These are phyloP conservation scores for Drosophila parvula DNA, from an alignment of 1,140 invertebrate species.

Conservation along the genomic window DNA sequence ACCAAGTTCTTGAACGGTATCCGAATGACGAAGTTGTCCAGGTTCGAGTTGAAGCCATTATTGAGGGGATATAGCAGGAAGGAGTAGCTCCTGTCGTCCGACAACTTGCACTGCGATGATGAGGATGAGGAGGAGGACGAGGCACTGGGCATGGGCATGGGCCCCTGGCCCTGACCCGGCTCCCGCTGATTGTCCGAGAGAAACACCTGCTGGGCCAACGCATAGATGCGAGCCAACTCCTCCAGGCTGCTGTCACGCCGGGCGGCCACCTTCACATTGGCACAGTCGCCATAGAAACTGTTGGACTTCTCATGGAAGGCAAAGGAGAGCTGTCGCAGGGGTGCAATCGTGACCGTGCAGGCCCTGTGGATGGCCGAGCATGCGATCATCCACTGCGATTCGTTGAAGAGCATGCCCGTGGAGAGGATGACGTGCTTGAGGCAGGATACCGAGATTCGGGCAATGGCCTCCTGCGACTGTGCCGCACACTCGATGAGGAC, in stretches of 20 bases:
- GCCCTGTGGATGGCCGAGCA: constrained; percentile 91
- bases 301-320: constrained; percentile 95
- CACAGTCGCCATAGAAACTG: constrained; percentile 96
- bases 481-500: constrained; percentile 96
- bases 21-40: constrained; percentile 91
- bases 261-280: constrained; percentile 96
- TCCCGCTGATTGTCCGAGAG: constrained; percentile 85
- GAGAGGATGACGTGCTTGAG: constrained; percentile 94
- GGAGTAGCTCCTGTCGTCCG: constrained; percentile 93
- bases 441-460: constrained; percentile 95
- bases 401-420: constrained; percentile 91
- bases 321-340: constrained; percentile 92
- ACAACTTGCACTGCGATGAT: constrained; percentile 73
- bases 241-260: constrained; percentile 92
- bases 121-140: background rate
- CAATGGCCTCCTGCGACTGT: constrained; percentile 93
- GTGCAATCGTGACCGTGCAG: constrained; percentile 92
- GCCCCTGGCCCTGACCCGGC: constrained; percentile 44
- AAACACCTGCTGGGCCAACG: constrained; percentile 93
- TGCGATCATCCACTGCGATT: constrained; percentile 93
- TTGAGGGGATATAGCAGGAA: constrained; percentile 94
- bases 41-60: constrained; percentile 89
- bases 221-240: constrained; percentile 92
- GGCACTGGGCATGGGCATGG: constrained; percentile 43
- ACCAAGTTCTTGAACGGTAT: constrained; percentile 94